Conservation (phyloP, 2,797 vertebrate genomes). For the Chelon auratus region DNA sequence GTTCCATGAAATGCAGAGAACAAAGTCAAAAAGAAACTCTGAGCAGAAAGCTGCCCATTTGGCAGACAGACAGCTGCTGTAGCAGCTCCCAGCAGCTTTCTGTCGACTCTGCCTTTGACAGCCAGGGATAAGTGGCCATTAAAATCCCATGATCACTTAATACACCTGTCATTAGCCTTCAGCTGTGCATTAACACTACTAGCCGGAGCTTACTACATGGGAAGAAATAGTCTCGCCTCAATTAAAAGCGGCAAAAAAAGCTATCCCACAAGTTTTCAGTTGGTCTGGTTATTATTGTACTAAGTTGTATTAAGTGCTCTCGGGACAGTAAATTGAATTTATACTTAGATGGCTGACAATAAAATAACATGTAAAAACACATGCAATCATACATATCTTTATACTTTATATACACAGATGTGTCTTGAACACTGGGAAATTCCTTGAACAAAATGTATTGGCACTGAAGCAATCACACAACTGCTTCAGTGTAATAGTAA, state of each 20-base stretch:
- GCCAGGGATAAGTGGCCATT: conserved; percentile 81
- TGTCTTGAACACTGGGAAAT: neutral
- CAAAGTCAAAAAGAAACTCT: conserved; percentile 34
- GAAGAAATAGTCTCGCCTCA: conserved; percentile 39
- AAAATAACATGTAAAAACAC: no score
- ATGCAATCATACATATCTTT: neutral
- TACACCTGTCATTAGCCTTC: conserved; percentile 81
- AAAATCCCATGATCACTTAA: conserved; percentile 85
- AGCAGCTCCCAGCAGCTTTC: conserved; percentile 62
- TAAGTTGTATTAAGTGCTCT: conserved; percentile 18
- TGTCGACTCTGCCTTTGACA: conserved; percentile 70
- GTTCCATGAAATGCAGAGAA: conserved; percentile 32
- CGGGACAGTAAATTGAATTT: conserved; percentile 12
- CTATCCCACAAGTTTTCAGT: conserved; percentile 4
- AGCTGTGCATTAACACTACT: conserved; percentile 74
- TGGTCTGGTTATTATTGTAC: conserved; percentile 20
- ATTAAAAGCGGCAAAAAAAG: conserved; percentile 25
- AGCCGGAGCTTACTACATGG: conserved; percentile 37
- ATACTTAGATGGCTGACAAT: neutral
- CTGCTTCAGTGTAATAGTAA: no score
- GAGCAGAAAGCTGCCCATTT: conserved; percentile 52
- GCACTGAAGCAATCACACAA: no score
- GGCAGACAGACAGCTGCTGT: conserved; percentile 67
- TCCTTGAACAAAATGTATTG: no score
- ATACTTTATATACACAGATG: neutral